Percentiles rank a stretch among this genome's conserved stretches.
Conservation (phyloP, 2,797 vertebrate species). For the Salarias fasciatus region DNA sequence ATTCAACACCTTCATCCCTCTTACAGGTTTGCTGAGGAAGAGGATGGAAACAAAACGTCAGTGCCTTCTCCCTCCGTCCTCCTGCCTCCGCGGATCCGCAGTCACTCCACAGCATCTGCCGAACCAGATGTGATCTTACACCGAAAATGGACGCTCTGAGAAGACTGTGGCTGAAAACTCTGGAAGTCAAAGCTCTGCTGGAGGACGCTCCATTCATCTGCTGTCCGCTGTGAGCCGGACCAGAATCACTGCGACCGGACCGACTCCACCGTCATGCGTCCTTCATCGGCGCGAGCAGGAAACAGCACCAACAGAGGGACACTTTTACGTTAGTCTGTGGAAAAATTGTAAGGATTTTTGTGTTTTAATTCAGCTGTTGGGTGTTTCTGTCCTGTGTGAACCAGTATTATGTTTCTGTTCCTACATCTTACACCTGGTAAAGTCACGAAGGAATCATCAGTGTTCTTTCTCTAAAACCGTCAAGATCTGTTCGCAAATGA, state of each 20-base stretch:
- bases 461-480: too few relatives aligned
- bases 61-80: conserved; percentile 70
- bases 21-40: conserved; percentile 82
- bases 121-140: conserved; percentile 15
- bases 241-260: too few relatives aligned
- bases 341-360: neutral
- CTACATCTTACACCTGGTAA: too few relatives aligned
- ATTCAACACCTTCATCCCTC: neutral
- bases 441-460: too few relatives aligned
- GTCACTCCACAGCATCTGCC: conserved; percentile 9
- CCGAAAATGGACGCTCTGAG: neutral
- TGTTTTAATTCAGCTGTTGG: conserved; percentile 9
- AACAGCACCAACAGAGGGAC: conserved; percentile 1
- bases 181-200: neutral
- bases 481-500: too few relatives aligned
- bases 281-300: too few relatives aligned
- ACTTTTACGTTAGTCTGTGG: neutral
- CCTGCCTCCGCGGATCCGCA: conserved; percentile 17
- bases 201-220: neutral
- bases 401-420: too few relatives aligned
- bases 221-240: too few relatives aligned
- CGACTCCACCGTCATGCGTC: too few relatives aligned
- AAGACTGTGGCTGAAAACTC: conserved; percentile 4
- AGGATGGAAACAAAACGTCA: conserved; percentile 46
- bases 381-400: neutral